Evolutionary conservation across 1,140 invertebrate species (phyloP), one percentile per base, ranked within the genome.

Genomic region (Dryas iulia): DNA sequence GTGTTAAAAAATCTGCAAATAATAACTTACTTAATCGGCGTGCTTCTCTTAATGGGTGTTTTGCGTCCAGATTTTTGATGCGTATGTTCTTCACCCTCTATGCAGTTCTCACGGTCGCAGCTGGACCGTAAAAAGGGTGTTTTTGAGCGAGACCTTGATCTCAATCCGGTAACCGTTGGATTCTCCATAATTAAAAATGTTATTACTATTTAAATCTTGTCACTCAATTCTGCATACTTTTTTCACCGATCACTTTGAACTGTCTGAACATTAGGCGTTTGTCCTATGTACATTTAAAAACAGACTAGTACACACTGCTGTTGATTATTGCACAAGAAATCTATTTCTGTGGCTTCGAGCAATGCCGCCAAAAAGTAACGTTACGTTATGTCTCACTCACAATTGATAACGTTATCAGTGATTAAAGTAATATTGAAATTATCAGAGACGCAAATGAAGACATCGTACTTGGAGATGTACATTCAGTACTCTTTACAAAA

Each of bases 121-220:
- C 84, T 93, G 60, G 92, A 92, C 66, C 90, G 90, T 47, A 93
- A 75, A 77, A 94, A 94, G 67, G 94, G 94, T 71, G 94, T 94
- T 76, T 93, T 94, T 23, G 94, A 94, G 59, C 94, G 92, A 71
- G 94, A 94, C 83, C 94, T 93, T 82, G 89, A 92, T 81, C 93
- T 86, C 77, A 91, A 82, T 85, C 74, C 89, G 70, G 73, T 74
- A 72, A 89, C 84, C 28, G 84, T 81, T 65, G 83, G 78, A 63
- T 90, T 87, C 67, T 92, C 88, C 90, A 92, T 92, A 31, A 31
- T 82, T 69, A 54, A n/a, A 70, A 59, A 25, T 59, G 56, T 59
- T 65, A 54, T 30, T 30, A 63, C 53, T 26, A 63, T 18, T 10
- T 33, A 11, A 26, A 61, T 39, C 24, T 62, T 33, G n/a, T 56